These are phyloP conservation scores for Drosophila paulistorum DNA, from an alignment of 1,140 invertebrate genomes.

Conservation along the genomic window DNA sequence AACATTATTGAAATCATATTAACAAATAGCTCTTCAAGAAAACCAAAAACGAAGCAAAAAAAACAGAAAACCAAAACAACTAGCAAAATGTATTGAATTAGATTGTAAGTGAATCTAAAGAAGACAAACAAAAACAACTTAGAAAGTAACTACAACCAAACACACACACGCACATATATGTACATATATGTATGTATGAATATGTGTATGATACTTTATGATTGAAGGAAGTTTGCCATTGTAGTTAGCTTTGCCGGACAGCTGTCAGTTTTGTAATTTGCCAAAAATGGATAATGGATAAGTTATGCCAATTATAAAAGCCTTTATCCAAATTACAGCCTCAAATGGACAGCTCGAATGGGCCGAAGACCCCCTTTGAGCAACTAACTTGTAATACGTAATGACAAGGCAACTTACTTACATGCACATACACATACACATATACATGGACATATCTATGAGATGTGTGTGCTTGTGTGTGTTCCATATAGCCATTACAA, in stretches of 20 bases:
- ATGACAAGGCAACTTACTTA: slow-evolving; percentile 38
- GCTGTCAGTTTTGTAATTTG: slow-evolving; percentile 63
- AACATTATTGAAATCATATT: slow-evolving; percentile 22
- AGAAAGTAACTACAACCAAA: slow-evolving; percentile 16
- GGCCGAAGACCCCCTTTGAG: background rate
- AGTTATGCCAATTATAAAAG: slow-evolving; percentile 62
- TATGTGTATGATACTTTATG: background rate
- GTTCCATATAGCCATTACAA: slow-evolving; percentile 68
- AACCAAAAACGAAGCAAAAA: slow-evolving; percentile 27
- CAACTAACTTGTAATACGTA: slow-evolving; percentile 3
- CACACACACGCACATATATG: background rate
- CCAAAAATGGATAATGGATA: slow-evolving; percentile 70
- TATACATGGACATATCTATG: slow-evolving; percentile 10
- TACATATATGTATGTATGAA: background rate
- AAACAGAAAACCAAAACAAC: slow-evolving; percentile 26
- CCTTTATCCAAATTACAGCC: slow-evolving; percentile 50
- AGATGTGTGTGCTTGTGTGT: slow-evolving; percentile 2
- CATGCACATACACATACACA: slow-evolving; percentile 19
- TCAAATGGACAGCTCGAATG: slow-evolving; percentile 52
- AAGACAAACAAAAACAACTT: slow-evolving; percentile 5
- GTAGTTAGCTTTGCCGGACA: slow-evolving; percentile 27
- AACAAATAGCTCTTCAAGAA: slow-evolving; percentile 67
- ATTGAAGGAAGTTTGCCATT: background rate
- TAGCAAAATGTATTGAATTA: slow-evolving; percentile 38
- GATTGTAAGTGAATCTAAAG: slow-evolving; percentile 4